phyloP scores from a whole-genome alignment of 2,888 invertebrate species.

The Heliconius ismenius region DNA sequence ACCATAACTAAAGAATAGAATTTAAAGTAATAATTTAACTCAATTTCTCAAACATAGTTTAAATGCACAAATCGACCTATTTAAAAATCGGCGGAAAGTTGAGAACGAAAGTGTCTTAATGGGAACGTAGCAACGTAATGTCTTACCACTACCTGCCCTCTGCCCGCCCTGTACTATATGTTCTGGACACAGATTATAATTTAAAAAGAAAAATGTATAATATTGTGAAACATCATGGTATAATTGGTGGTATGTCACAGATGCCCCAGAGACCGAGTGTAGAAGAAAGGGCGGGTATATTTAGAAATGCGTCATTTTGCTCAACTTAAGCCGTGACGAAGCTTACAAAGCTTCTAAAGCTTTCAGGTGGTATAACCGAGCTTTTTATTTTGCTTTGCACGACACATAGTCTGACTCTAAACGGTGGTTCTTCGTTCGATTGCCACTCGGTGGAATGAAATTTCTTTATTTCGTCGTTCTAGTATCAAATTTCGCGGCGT shows the following conservation, averaged over 20 bases:
- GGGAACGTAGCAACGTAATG: not conserved
- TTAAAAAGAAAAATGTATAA: not conserved
- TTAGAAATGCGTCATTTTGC: constrained; percentile 49
- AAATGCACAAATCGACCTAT: too few species aligned
- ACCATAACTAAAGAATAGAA: too few species aligned
- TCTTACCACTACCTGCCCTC: not conserved
- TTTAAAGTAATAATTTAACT: too few species aligned
- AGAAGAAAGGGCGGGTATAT: constrained; percentile 57
- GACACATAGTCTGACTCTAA: too few species aligned
- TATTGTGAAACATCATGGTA: not conserved
- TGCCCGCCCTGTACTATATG: not conserved
- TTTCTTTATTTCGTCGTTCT: too few species aligned
- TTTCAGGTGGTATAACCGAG: not conserved
- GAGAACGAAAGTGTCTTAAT: too few species aligned
- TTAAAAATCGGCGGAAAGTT: too few species aligned
- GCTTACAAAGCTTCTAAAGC: not conserved
- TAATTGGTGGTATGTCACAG: constrained; percentile 5
- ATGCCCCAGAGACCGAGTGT: constrained; percentile 50
- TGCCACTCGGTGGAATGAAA: too few species aligned
- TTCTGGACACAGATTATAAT: not conserved
- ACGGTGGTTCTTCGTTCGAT: too few species aligned
- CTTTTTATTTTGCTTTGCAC: not conserved
- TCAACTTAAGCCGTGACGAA: constrained; percentile 34
- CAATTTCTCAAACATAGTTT: too few species aligned
- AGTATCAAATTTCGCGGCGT: too few species aligned